These are phyloP conservation scores for Halcyon smyrnensis DNA, from an alignment of 2,797 vertebrate species.

Conservation along the genomic window DNA sequence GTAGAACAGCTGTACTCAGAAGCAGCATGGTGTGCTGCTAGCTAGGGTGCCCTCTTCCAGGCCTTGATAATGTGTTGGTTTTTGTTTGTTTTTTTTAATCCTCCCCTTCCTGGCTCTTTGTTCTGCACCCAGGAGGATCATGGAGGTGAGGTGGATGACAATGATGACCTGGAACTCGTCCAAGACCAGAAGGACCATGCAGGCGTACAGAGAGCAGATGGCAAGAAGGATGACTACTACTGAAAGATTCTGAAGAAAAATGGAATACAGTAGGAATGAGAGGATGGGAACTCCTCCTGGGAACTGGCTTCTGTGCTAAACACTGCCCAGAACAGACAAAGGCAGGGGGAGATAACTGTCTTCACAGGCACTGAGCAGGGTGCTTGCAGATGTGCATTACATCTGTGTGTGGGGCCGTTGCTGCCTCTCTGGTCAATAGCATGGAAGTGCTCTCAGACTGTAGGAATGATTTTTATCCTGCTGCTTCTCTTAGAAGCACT, in stretches of 20 bases:
- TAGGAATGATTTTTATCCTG: neutral
- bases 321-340: neutral
- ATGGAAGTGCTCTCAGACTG: neutral
- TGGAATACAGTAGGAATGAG: neutral
- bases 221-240: slow-evolving; percentile 64
- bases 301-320: neutral
- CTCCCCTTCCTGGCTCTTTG: neutral
- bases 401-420: neutral
- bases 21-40: fast-evolving
- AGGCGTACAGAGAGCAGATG: neutral
- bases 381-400: neutral
- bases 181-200: neutral
- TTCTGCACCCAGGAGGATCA: slow-evolving; percentile 64
- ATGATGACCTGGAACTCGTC: slow-evolving; percentile 49
- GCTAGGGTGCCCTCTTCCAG: neutral
- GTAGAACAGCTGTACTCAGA: neutral
- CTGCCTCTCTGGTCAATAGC: neutral
- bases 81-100: too few species aligned
- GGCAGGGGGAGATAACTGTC: neutral
- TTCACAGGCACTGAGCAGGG: neutral
- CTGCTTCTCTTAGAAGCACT: slow-evolving; percentile 23
- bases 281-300: neutral
- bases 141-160: slow-evolving; percentile 58
- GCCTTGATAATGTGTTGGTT: neutral
- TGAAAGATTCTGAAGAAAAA: neutral